Base-by-base conservation (phyloP, 53 echinoderm and acorn worm species). In the Mesocentrotus franciscanus region DNA sequence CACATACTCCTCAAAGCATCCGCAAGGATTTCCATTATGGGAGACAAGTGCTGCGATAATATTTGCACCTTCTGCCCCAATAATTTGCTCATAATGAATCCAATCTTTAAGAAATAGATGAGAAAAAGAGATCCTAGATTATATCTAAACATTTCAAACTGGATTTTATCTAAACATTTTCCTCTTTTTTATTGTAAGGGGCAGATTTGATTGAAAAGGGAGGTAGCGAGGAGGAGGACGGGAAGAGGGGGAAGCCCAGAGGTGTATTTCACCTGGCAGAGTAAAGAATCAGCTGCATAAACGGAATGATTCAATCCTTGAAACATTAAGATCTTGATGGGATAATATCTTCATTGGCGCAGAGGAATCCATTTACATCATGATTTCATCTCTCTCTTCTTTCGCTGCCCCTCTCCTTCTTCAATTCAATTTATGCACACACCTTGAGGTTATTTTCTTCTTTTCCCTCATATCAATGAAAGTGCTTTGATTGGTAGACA, bases 11-110 rank as follows among this genome's bases (percentile, higher is more conserved):
- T 87, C 87, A 87, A 87, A 87, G 87, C 87, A 87, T 57, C 87
- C 87, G 87, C 10, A 5, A 13, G 87, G 55, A n/a, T 87, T 58
- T 87, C 58, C 87, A 87, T 56, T 27, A 57, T 27, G 29, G 24
- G 57, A 87, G 32, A 91, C 24, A 39, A 91, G 92, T 92, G 92
- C 92, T 74, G 11, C 58, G n/a, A 92, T 74, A 92, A 92, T 72
- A 92, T 92, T 71, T 92, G 92, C 71, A 56, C 92, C 74, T 92
- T 92, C 74, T 42, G 74, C 74, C 56, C 74, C 74, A 72, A 15
- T 92, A 92, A 92, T 74, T 56, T n/a, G 22, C 36, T 58, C 32
- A 91, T 62, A 62, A 91, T 91, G 62, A 91, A 91, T 36, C 68
- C 35, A 39, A 30, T 62, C 61, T 91, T 59, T 87, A 87, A 58